Evolutionary conservation across 2,888 invertebrate genomes (phyloP).

Genomic region (Machimus atricapillus): DNA sequence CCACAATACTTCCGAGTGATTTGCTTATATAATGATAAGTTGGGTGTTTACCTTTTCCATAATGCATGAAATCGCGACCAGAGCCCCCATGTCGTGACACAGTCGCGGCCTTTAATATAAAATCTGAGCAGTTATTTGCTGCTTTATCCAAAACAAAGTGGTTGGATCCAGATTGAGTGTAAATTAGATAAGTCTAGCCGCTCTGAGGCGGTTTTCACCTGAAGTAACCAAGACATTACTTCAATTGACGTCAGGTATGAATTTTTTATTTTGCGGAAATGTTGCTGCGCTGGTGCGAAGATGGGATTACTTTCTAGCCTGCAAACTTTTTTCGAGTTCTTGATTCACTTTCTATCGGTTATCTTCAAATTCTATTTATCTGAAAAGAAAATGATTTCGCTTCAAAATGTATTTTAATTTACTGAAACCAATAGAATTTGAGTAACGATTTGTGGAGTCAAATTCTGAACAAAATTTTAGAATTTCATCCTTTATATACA

Average conservation of each 20-base stretch:
- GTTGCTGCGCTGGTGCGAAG: not conserved
- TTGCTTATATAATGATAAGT: not conserved
- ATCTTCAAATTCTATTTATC: not conserved
- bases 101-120: not conserved
- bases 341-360: not conserved
- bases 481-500: no score
- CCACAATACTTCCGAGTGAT: not conserved
- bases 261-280: not conserved
- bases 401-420: not conserved
- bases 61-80: not conserved
- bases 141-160: constrained; percentile 1
- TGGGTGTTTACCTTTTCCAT: not conserved
- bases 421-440: not conserved
- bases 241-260: not conserved
- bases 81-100: not conserved
- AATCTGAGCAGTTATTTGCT: not conserved
- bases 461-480: no score
- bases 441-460: no score
- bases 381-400: not conserved
- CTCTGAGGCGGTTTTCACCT: not conserved
- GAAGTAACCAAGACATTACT: not conserved
- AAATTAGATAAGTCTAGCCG: not conserved
- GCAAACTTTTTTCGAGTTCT: not conserved
- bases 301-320: not conserved
- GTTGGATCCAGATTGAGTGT: not conserved